A percentile compares a stretch with the other conserved stretches of the same genome.
Evolutionary conservation across 2,797 vertebrate genomes (phyloP).

Genomic region (Orientallactaga sibirica): DNA sequence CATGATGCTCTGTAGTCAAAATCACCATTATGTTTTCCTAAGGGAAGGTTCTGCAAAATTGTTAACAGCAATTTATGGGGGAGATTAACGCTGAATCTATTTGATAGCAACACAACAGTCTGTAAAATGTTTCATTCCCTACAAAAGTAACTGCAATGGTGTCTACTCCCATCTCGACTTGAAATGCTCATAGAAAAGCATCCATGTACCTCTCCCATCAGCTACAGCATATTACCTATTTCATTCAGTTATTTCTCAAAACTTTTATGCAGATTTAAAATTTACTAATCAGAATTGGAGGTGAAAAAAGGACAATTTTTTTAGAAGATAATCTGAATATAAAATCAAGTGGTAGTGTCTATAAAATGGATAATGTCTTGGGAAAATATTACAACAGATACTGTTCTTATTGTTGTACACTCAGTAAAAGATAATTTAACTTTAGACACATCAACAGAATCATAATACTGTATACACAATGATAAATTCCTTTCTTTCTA

Average conservation of each 20-base stretch:
- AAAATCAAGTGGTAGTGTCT: constrained; percentile 19
- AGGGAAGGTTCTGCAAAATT: constrained; percentile 8
- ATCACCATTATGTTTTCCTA: background rate
- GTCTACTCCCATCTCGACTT: background rate
- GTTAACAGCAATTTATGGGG: constrained; percentile 10
- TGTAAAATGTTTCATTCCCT: constrained; percentile 27
- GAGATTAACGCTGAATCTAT: constrained; percentile 28
- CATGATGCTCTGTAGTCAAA: background rate
- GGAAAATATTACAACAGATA: background rate
- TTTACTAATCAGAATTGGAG: constrained; percentile 30
- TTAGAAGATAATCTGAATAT: background rate
- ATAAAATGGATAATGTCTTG: constrained; percentile 38
- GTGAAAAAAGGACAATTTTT: constrained; percentile 11
- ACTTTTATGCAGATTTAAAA: constrained; percentile 5
- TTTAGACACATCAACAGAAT: constrained; percentile 30
- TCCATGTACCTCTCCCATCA: background rate
- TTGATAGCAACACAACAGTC: background rate
- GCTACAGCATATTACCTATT: background rate
- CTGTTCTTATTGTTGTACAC: background rate
- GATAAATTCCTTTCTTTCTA: constrained; percentile 37
- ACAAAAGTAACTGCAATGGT: background rate
- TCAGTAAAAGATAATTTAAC: constrained; percentile 13
- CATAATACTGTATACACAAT: background rate
- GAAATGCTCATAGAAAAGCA: background rate
- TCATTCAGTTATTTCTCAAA: background rate